phyloP scores from a whole-genome alignment of 2,888 invertebrate species.

The Agelastica alni region DNA sequence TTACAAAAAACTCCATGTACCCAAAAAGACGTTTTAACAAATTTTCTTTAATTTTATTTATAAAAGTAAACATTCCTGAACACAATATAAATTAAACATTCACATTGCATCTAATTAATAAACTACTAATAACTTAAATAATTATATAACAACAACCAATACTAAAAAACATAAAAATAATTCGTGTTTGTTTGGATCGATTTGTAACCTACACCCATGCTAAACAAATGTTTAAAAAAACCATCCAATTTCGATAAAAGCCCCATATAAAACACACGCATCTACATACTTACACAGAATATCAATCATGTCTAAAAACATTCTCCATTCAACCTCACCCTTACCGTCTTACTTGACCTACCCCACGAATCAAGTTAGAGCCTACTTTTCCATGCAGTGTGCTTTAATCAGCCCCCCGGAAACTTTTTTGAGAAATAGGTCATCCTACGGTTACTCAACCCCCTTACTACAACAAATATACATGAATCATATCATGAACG shows the following conservation, averaged over 20 bases:
- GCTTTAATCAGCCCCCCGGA: conserved; percentile 10
- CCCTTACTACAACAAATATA: background rate
- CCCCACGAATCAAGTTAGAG: conserved; percentile 8
- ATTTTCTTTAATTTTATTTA: too few relatives aligned
- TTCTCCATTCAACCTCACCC: conserved; percentile 13
- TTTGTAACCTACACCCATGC: too few relatives aligned
- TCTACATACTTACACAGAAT: background rate
- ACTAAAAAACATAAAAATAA: too few relatives aligned
- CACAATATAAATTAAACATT: too few relatives aligned
- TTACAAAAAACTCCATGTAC: too few relatives aligned
- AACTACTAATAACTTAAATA: too few relatives aligned
- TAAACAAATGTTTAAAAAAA: too few relatives aligned
- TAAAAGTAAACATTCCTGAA: too few relatives aligned
- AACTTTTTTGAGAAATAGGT: conserved; percentile 10
- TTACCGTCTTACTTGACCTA: conserved; percentile 19
- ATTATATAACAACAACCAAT: too few relatives aligned
- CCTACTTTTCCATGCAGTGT: conserved; percentile 12
- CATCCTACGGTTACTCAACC: conserved; percentile 1
- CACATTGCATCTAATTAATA: too few relatives aligned
- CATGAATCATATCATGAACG: background rate
- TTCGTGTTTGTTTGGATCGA: too few relatives aligned
- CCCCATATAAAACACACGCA: background rate
- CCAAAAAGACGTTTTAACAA: too few relatives aligned
- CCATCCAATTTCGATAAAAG: conserved; percentile 1
- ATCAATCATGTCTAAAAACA: conserved; percentile 4